Evolutionary conservation across 2,113 vertebrate genomes (phyloP).

Genomic region (Glareola pratincola): DNA sequence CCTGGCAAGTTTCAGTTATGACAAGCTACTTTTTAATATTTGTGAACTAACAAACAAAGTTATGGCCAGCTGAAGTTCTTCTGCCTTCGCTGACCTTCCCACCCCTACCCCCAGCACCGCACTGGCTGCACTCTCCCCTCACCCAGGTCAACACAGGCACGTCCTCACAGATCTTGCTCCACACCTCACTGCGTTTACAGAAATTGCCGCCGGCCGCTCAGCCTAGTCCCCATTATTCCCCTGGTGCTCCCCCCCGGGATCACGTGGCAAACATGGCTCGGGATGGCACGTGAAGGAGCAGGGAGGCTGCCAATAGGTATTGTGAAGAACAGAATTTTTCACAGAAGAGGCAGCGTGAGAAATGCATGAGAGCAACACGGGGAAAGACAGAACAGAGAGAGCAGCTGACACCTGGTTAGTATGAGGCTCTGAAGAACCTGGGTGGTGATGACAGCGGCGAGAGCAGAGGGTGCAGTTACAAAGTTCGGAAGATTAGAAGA

Average conservation of each 20-base stretch:
- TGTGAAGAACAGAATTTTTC: neutral
- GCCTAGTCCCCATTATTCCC: neutral
- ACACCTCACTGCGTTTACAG: neutral
- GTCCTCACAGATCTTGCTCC: neutral
- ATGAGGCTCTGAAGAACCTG: neutral
- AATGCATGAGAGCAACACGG: neutral
- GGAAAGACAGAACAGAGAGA: neutral
- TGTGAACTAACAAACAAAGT: neutral
- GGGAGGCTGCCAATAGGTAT: neutral
- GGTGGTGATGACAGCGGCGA: neutral
- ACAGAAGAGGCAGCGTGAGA: neutral
- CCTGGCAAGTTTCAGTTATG: neutral
- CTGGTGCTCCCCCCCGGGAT: neutral
- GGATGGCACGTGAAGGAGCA: accelerated
- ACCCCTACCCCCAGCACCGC: neutral
- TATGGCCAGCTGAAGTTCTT: neutral
- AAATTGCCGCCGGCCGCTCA: neutral
- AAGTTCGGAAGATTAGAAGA: neutral
- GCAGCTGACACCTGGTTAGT: neutral
- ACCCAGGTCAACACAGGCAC: neutral
- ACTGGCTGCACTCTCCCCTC: neutral
- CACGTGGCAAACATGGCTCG: accelerated
- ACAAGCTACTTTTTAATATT: neutral
- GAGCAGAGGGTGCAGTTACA: neutral
- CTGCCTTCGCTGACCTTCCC: neutral